A percentile compares a stretch with the other conserved stretches of the same genome.
Conservation (phyloP, 2,888 invertebrate genomes). For the Teleiodes luculella region DNA sequence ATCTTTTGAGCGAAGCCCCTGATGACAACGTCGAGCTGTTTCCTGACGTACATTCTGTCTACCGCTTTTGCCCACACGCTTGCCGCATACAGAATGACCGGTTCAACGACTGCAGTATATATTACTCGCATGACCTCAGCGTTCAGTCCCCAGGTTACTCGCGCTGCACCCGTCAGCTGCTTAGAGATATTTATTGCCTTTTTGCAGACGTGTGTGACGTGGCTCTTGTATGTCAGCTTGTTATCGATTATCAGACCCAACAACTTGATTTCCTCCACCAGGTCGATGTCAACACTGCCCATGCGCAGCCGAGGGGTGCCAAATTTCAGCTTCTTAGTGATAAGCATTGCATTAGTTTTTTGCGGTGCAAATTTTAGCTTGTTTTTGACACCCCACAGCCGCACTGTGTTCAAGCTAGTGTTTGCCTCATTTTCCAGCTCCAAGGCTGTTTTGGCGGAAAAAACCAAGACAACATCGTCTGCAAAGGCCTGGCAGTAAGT, state of each 20-base stretch:
- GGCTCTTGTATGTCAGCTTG: not conserved
- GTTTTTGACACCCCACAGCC: not conserved
- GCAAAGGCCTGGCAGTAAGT: no score
- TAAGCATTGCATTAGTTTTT: not conserved
- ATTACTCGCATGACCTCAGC: not conserved
- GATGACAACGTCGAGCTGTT: not conserved
- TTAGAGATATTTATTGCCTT: not conserved
- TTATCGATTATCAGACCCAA: constrained; percentile 10
- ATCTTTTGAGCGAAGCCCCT: not conserved
- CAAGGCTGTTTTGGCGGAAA: constrained; percentile 7
- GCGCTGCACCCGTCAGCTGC: not conserved
- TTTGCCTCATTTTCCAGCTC: not conserved
- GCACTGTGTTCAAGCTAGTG: no score
- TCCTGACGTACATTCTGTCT: not conserved
- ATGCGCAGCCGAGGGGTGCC: not conserved
- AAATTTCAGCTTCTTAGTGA: not conserved
- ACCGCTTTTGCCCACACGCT: not conserved
- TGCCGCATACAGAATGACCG: no score
- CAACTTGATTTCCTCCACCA: constrained; percentile 16
- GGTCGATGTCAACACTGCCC: constrained; percentile 5
- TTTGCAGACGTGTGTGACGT: not conserved
- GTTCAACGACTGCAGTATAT: not conserved
- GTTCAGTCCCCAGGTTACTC: not conserved
- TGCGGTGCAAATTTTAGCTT: not conserved
- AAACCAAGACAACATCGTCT: not conserved